Conservation (phyloP, 2,888 invertebrate genomes). For the Xestobium rufovillosum region DNA sequence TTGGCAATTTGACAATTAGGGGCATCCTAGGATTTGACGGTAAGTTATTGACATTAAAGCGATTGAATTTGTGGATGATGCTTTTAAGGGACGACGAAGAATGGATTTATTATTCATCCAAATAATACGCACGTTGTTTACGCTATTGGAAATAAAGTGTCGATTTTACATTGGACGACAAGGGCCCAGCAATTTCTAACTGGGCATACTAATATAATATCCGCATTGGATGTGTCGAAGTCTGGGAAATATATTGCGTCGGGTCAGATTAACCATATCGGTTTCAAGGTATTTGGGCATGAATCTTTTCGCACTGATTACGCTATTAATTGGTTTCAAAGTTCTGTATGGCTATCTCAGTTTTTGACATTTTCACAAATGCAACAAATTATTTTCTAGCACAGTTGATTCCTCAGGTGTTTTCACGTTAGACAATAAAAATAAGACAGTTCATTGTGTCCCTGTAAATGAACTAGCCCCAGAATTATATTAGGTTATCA, state of each 20-base stretch:
- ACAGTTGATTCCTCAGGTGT: too few species aligned
- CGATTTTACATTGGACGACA: conserved; percentile 59
- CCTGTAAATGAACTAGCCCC: too few species aligned
- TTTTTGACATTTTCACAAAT: too few species aligned
- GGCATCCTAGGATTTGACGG: conserved; percentile 80
- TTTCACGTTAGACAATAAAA: too few species aligned
- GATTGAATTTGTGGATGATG: conserved; percentile 10
- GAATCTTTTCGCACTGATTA: not conserved
- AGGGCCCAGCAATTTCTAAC: conserved; percentile 68
- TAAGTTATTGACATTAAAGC: conserved; percentile 33
- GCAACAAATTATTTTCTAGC: too few species aligned
- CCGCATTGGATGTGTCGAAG: conserved; percentile 67
- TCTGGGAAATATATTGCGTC: conserved; percentile 76
- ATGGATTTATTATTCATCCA: conserved; percentile 49
- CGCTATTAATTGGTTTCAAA: not conserved
- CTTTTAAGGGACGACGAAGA: not conserved
- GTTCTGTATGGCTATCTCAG: not conserved
- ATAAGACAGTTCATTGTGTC: too few species aligned
- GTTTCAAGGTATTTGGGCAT: conserved; percentile 60
- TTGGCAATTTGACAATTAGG: conserved; percentile 55
- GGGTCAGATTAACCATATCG: conserved; percentile 85
- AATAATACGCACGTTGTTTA: conserved; percentile 63
- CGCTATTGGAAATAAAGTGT: conserved; percentile 72
- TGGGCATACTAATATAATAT: conserved; percentile 74
- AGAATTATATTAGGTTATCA: too few species aligned